Evolutionary conservation across 2,797 vertebrate species (phyloP).

Genomic region (Amblyopsis hoosieri): DNA sequence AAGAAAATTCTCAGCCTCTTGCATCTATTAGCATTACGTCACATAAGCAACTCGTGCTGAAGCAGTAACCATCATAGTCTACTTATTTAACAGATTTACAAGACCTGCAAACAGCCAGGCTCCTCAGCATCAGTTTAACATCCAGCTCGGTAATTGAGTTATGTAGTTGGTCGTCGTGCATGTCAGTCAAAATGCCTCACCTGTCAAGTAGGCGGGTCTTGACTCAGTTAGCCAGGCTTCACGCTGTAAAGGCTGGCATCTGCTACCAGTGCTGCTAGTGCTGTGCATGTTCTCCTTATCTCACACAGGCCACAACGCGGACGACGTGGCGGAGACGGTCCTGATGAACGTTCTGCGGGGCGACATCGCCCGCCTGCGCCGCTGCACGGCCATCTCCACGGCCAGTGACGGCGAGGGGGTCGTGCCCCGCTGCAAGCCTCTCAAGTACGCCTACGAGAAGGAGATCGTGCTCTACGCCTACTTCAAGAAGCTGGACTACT

Average conservation of each 20-base stretch:
- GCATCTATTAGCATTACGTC: no score
- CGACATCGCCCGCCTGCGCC: constrained; percentile 85
- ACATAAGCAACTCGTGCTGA: no score
- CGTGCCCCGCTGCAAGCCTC: constrained; percentile 86
- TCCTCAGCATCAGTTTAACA: no score
- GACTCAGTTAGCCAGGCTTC: no score
- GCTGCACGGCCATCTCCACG: constrained; percentile 81
- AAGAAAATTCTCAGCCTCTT: no score
- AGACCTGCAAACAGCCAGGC: no score
- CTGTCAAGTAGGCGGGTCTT: no score
- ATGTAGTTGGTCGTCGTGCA: no score
- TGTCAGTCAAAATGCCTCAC: no score
- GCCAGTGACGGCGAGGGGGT: constrained; percentile 81
- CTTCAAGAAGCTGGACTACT: constrained; percentile 90
- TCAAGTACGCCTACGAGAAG: constrained; percentile 91
- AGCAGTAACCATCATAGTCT: no score
- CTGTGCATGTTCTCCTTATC: not conserved
- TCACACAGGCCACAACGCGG: constrained; percentile 86
- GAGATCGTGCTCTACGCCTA: constrained; percentile 94
- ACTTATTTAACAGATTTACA: no score
- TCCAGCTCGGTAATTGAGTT: not conserved
- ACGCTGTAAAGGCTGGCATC: no score
- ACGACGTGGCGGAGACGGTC: constrained; percentile 88
- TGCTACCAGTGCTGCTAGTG: not conserved
- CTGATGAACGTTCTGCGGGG: constrained; percentile 91